Evolutionary conservation across 2,113 vertebrate species (phyloP).

Genomic region (Hepsetus odoe): DNA sequence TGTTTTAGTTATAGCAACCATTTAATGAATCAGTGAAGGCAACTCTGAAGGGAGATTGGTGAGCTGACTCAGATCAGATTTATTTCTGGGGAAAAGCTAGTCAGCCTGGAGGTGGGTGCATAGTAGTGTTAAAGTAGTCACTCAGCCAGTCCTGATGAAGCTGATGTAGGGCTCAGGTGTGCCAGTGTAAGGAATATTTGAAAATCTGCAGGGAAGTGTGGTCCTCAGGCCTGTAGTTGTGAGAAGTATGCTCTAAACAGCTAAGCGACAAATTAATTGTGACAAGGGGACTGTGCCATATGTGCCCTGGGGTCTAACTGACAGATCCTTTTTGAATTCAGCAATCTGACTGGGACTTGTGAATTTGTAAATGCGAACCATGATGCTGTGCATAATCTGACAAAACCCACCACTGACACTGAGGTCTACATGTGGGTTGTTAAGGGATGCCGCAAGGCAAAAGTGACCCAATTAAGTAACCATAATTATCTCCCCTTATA

Average conservation of each 20-base stretch:
- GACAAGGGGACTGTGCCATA: not conserved
- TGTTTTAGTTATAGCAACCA: too few species aligned
- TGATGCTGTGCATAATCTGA: not conserved
- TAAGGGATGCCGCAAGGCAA: conserved; percentile 22
- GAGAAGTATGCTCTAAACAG: not conserved
- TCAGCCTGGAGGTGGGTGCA: too few species aligned
- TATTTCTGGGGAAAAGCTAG: too few species aligned
- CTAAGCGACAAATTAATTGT: not conserved
- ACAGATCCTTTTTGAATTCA: not conserved
- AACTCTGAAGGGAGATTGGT: too few species aligned
- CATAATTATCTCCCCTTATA: conserved; percentile 56
- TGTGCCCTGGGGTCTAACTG: not conserved
- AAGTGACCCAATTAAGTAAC: conserved; percentile 51
- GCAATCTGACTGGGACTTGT: not conserved
- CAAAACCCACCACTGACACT: not conserved
- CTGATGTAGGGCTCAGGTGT: not conserved
- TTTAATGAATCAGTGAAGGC: too few species aligned
- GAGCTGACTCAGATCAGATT: too few species aligned
- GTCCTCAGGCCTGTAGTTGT: not conserved
- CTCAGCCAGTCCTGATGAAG: not conserved
- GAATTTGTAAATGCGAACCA: not conserved
- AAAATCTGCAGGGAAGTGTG: not conserved
- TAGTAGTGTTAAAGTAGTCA: too few species aligned
- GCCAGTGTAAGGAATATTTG: not conserved
- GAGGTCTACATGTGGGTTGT: not conserved